These are phyloP conservation scores for Parazoanthus atlanticus DNA, from an alignment of 92 coral and sea anemone species.

Conservation along the genomic window DNA sequence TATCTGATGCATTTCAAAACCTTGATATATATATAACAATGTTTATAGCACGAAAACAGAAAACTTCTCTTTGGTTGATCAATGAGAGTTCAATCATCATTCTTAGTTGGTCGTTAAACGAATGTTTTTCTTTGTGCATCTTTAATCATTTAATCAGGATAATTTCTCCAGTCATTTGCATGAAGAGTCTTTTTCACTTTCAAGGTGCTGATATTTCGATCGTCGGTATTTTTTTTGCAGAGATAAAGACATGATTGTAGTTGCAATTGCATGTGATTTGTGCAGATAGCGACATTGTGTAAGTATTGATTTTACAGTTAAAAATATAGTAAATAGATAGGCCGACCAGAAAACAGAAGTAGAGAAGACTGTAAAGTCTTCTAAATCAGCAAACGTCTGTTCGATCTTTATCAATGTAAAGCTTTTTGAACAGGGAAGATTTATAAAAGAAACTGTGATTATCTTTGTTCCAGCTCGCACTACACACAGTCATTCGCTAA, in stretches of 20 bases:
- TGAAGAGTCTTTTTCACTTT: neutral
- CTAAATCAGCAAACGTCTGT: neutral
- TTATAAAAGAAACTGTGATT: too few species aligned
- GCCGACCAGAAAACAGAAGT: neutral
- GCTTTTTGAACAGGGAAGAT: neutral
- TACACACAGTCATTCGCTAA: neutral
- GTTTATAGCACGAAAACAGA: neutral
- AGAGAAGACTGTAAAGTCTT: too few species aligned
- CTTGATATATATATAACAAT: neutral
- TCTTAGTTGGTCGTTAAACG: neutral
- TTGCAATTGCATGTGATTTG: neutral
- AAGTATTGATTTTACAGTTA: neutral
- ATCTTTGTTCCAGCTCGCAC: too few species aligned
- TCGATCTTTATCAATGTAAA: too few species aligned
- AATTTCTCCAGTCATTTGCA: too few species aligned
- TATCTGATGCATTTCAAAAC: neutral
- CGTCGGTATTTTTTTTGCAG: too few species aligned
- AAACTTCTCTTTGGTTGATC: neutral
- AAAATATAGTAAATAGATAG: neutral
- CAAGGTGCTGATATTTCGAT: too few species aligned
- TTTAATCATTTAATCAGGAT: too few species aligned
- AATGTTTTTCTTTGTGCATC: neutral
- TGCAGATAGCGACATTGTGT: neutral
- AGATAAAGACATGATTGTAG: neutral
- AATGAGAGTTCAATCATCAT: neutral